Base-by-base conservation (phyloP, 1,140 invertebrate genomes). In the Dreissena rostriformis region DNA sequence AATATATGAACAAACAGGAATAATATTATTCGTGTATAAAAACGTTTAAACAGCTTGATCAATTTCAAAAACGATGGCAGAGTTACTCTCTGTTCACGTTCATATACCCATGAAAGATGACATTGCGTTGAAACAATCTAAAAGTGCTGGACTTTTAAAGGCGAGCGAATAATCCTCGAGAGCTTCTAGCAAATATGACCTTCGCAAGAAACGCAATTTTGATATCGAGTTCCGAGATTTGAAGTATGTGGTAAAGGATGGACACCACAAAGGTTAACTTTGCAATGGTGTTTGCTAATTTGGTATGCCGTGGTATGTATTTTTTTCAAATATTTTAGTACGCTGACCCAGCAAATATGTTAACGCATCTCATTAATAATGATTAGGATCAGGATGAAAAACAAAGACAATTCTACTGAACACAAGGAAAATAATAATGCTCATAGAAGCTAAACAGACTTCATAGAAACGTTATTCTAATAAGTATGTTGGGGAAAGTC, bases 171-270 rank as follows among this genome's bases (percentile, higher is more conserved):
- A 66, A 17, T 24, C 57, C 26, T 12, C 55, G 82, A 72, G 53
- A 52, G 26, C 63, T 63, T 76, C 28, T 79, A 86, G 65, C 79
- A 88, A 70, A 70, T 90, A 83, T 77, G 85, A 86, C 79, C 94
- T 98, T 70, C 96, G 96, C 1, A 96, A 96, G 89, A 95, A 97
- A 66, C 96, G 96, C 49, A 96, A 97, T 66, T 96, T 98, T 52
- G 96, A 98, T 92, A 97, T 98, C 83, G 96, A 97, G 93, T 98
- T 98, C 93, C 95, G 95, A 72, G 96, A 97, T 90, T 94, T 98
- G 52, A 96, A 96, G 14, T 98, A 97, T 93, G 96, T 96, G 26
- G 96, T 98, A 17, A 96, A 96, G 72, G 96, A 97, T 88, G 96
- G 97, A 26, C 96, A 97, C 28, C 67, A 96, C 86, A 95, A 96